These are phyloP conservation scores for Brachypodius melanocephalos DNA, from an alignment of 2,113 vertebrate genomes.

Conservation along the genomic window DNA sequence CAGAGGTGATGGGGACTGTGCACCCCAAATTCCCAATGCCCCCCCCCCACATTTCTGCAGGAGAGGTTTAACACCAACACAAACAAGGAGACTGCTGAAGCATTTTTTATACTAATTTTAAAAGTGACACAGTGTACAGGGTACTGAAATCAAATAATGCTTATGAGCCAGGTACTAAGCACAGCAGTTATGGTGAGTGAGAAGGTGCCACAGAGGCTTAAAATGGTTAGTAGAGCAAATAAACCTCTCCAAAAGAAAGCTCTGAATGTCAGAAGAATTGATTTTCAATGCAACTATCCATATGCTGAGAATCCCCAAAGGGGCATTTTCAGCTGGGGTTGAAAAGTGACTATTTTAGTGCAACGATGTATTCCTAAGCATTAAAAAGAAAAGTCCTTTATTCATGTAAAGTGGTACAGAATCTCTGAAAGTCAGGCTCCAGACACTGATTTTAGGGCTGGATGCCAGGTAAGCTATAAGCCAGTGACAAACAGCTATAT, in stretches of 20 bases:
- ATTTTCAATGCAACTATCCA: constrained; percentile 36
- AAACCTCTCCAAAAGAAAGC: constrained; percentile 8
- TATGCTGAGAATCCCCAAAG: not conserved
- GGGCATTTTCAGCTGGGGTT: not conserved
- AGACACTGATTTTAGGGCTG: not conserved
- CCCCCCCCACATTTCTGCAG: not conserved
- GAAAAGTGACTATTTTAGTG: constrained; percentile 27
- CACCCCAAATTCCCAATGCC: not conserved
- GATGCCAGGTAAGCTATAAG: not conserved
- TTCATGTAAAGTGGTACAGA: not conserved
- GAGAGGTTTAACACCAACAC: not conserved
- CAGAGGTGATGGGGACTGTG: not conserved
- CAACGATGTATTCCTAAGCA: not conserved
- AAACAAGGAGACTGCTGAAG: not conserved
- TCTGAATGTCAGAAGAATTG: constrained; percentile 35
- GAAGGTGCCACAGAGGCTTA: constrained; percentile 3
- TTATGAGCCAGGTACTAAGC: constrained; percentile 13
- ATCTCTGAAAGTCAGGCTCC: not conserved
- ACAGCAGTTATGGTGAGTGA: constrained; percentile 4
- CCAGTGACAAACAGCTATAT: not conserved
- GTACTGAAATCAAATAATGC: not conserved
- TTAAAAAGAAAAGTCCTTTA: not conserved
- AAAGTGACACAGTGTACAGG: not conserved
- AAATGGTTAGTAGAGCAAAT: constrained; percentile 24
- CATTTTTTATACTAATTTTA: not conserved